Evolutionary conservation across 2,888 invertebrate species (phyloP), one percentile per base, ranked within the genome.

Genomic region (Proisotoma minuta): DNA sequence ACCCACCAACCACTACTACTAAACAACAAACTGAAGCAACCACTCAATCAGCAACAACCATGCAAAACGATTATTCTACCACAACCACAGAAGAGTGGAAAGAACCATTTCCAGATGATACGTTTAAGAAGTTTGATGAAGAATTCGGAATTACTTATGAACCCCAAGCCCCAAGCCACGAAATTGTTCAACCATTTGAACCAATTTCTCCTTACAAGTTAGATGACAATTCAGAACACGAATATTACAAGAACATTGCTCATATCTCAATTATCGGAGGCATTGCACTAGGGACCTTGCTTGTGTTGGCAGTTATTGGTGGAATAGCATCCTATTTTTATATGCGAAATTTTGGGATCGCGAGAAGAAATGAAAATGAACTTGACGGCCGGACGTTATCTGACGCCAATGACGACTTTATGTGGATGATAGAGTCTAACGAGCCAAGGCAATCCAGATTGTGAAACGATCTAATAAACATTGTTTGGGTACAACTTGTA

Each of bases 281-380:
- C 12, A 57, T 66, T 18, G 20, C 59, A 10, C 24, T 63, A 5
- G 28, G 59, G 12, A 34, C 54, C 3, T 28, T 66, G 28, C 57
- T 56, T 5, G 27, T 59, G 3, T 2, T 62, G 10, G 57, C 56
- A 0, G 34, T 65, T 23, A 28, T 59, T 1, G 63, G 59, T 39
- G 66, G 62, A 39, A 54, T 56, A 2, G 39, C 56, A 0, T 47
- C 60, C 12, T 68, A 70, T 28, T 70, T 63, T 26, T 70, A 68
- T 68, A 63, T 66, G 52, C 66, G 63, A 34, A 68, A 70, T 52
- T 65, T 60, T 40, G 70, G 70, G 4, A 70, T 70, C 51, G 68
- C 68, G 1, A 57, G 70, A 27, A 59, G 66, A n/a, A 56, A 62
- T 20, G 57, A 62, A 1, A 61, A 59, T 48, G 70, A 70, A 29